These are phyloP conservation scores for Pocota personata DNA, from an alignment of 2,888 invertebrate species.

Conservation along the genomic window DNA sequence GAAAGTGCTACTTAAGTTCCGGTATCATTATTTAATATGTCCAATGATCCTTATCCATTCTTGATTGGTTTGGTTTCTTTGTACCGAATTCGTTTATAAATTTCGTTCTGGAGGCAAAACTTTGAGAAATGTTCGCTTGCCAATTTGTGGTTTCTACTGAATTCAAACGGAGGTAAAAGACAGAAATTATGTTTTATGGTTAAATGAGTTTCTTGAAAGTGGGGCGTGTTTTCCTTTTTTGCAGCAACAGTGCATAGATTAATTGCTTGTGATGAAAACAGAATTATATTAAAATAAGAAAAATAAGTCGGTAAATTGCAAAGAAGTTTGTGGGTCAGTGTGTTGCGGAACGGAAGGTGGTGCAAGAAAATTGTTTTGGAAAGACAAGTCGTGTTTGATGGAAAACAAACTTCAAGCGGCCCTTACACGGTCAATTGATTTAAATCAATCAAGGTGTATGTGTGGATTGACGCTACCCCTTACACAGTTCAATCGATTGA, in stretches of 20 bases:
- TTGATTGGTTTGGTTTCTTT: conserved; percentile 44
- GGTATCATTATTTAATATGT: conserved; percentile 62
- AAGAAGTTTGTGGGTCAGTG: neutral
- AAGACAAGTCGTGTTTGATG: neutral
- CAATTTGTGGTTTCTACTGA: neutral
- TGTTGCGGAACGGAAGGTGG: neutral
- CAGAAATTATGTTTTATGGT: conserved; percentile 32
- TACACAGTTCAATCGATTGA: too few species aligned
- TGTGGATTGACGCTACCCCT: too few species aligned
- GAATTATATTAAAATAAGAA: neutral
- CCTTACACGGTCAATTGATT: too few species aligned
- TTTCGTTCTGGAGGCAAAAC: conserved; percentile 8
- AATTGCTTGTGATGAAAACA: conserved; percentile 10
- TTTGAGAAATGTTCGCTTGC: neutral
- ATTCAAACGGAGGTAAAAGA: neutral
- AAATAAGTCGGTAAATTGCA: neutral
- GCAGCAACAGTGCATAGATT: conserved; percentile 25
- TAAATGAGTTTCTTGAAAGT: conserved; percentile 52
- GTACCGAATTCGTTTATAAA: conserved; percentile 22
- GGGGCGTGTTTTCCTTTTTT: conserved; percentile 38
- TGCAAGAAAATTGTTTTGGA: neutral
- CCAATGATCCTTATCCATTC: conserved; percentile 58
- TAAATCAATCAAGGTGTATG: too few species aligned
- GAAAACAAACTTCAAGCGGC: too few species aligned
- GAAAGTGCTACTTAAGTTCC: conserved; percentile 56